Percentiles rank a stretch among this genome's conserved stretches.
Evolutionary conservation across 2,888 invertebrate genomes (phyloP).

Genomic region (Mylabris sibirica): DNA sequence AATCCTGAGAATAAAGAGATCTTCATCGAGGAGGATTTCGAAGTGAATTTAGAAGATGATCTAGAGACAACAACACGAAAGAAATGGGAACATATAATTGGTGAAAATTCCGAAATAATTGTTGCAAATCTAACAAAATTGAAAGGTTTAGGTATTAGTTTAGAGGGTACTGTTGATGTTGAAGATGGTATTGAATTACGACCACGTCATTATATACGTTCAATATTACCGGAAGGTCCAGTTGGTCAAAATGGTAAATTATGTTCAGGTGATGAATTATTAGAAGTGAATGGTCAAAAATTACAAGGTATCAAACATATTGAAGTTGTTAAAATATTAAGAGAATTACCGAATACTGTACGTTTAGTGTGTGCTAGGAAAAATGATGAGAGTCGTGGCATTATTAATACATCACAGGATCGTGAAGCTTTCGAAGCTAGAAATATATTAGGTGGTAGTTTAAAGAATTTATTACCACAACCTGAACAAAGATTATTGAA

Average conservation of each 20-base stretch:
- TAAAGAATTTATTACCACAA: slow-evolving; percentile 76
- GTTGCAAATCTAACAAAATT: slow-evolving; percentile 93
- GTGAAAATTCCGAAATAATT: slow-evolving; percentile 82
- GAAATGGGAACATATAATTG: slow-evolving; percentile 83
- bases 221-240: slow-evolving; percentile 95
- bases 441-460: slow-evolving; percentile 85
- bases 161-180: slow-evolving; percentile 98
- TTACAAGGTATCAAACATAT: slow-evolving; percentile 93
- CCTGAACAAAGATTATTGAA: slow-evolving; percentile 72
- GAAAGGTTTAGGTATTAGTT: slow-evolving; percentile 90
- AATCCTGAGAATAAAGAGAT: slow-evolving; percentile 58
- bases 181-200: slow-evolving; percentile 95
- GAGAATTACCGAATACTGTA: slow-evolving; percentile 90
- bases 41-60: slow-evolving; percentile 60
- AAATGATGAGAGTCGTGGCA: slow-evolving; percentile 64
- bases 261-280: slow-evolving; percentile 94
- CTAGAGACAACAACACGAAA: slow-evolving; percentile 74
- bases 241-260: slow-evolving; percentile 91
- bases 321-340: slow-evolving; percentile 94
- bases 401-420: slow-evolving; percentile 82
- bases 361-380: slow-evolving; percentile 89
- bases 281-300: slow-evolving; percentile 94
- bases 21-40: slow-evolving; percentile 60
- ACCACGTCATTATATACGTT: slow-evolving; percentile 98
- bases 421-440: slow-evolving; percentile 78